These are phyloP conservation scores for Typhlomys cinereus DNA, from an alignment of 2,113 vertebrate genomes.

Conservation along the genomic window DNA sequence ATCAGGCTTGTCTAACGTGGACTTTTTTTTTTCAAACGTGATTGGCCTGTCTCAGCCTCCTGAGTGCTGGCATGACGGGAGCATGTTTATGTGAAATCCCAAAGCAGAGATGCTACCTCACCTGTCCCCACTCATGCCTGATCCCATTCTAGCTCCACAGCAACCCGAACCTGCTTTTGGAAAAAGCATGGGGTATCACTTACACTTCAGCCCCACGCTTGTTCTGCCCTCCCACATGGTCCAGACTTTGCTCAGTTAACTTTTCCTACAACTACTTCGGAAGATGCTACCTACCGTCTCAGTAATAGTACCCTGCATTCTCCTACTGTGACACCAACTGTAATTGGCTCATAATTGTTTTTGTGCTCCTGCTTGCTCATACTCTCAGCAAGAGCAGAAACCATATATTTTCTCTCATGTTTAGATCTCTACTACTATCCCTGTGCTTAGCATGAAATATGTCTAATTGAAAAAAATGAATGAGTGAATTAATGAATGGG, in stretches of 20 bases:
- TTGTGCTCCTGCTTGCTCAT: not conserved
- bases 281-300: not conserved
- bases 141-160: not conserved
- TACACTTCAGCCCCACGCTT: not conserved
- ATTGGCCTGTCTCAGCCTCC: not conserved
- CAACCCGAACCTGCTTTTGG: not conserved
- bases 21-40: not conserved
- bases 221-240: not conserved
- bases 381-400: not conserved
- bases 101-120: not conserved
- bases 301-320: not conserved
- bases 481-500: conserved; percentile 24
- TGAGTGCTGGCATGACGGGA: not conserved
- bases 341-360: not conserved
- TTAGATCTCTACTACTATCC: not conserved
- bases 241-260: not conserved
- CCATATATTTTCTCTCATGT: not conserved
- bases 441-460: not conserved
- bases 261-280: not conserved
- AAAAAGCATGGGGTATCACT: not conserved
- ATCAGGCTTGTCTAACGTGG: not conserved
- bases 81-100: not conserved
- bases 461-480: conserved; percentile 11
- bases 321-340: not conserved
- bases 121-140: not conserved